These are phyloP conservation scores for Parthenolecanium corni DNA, from an alignment of 2,888 invertebrate species.

Conservation along the genomic window DNA sequence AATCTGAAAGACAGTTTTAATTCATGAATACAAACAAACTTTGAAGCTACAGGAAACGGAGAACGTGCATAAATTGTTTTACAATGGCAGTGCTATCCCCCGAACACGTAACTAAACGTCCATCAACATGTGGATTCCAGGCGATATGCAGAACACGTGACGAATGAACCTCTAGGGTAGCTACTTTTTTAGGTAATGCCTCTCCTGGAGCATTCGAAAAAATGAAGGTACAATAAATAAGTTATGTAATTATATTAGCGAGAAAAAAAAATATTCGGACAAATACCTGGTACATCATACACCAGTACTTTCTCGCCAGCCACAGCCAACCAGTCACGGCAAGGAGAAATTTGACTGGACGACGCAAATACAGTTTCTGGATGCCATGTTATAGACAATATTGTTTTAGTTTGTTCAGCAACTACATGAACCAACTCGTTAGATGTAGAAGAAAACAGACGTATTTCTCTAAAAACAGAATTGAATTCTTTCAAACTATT, in stretches of 20 bases:
- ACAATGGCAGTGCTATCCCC: conserved; percentile 60
- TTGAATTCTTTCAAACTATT: background rate
- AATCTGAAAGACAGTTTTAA: conserved; percentile 42
- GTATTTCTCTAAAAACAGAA: conserved; percentile 32
- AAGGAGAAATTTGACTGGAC: conserved; percentile 35
- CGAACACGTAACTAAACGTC: conserved; percentile 53
- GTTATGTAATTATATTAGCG: background rate
- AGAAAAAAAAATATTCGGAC: no score
- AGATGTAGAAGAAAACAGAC: conserved; percentile 35
- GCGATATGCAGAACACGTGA: conserved; percentile 46
- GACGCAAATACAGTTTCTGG: conserved; percentile 53
- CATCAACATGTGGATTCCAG: conserved; percentile 60
- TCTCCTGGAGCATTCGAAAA: background rate
- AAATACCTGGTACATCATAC: conserved; percentile 34
- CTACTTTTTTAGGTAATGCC: conserved; percentile 23
- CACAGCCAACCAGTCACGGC: conserved; percentile 52
- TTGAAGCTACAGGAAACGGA: no score
- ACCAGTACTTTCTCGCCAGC: conserved; percentile 46
- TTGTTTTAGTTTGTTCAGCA: conserved; percentile 47
- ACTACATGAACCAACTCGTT: conserved; percentile 39
- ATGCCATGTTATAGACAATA: conserved; percentile 61
- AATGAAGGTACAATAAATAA: background rate
- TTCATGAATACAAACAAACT: no score
- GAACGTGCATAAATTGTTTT: no score
- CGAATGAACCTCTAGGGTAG: conserved; percentile 42